Evolutionary conservation across 2,797 vertebrate genomes (phyloP), one percentile per base, ranked within the genome.

Genomic region (Gorsachius magnificus): DNA sequence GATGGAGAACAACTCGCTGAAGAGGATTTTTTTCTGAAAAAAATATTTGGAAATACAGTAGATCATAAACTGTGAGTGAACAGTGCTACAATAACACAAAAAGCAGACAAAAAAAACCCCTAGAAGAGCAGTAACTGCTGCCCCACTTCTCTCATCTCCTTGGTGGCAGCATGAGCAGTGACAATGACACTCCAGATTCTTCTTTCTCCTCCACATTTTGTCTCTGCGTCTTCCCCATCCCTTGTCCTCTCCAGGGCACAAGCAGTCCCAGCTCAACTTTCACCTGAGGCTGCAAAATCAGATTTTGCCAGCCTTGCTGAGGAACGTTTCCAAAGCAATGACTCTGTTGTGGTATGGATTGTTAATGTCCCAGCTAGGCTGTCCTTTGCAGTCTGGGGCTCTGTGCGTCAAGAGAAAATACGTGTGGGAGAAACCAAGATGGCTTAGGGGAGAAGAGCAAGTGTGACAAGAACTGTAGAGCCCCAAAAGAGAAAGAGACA

Each of bases 91-190:
- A 28, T 26, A 35, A 54, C 33, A 87, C 41, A 81, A 78, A 88
- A 60, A 68, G 16, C 13, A 68, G 45, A 45, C 25, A 33, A 65
- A 35, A 10, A 29, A 41, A 41, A 10, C 1, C 13, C 13, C 16
- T 25, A 29, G 10, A 46, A 28, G n/a, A 89, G 58, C 25, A 38
- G 20, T 8, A 72, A 63, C 17, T 18, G 71, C 65, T 75, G 87
- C 76, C 89, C 60, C 87, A 64, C 68, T 79, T 61, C 84, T 74
- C 74, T 79, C 33, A 35, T 85, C 93, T 87, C 91, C 89, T 94
- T 80, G 74, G 87, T 95, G 87, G 87, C 94, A 96, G 85, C 69
- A 90, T 10, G 51, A 74, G 70, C 89, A 91, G 78, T 31, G 46
- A 79, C 35, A 41, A 35, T 8, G 9, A 54, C 35, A 36, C 45